A percentile compares a stretch with the other conserved stretches of the same genome.
phyloP scores from a whole-genome alignment of 2,113 vertebrate genomes.

The Garra rufa region DNA sequence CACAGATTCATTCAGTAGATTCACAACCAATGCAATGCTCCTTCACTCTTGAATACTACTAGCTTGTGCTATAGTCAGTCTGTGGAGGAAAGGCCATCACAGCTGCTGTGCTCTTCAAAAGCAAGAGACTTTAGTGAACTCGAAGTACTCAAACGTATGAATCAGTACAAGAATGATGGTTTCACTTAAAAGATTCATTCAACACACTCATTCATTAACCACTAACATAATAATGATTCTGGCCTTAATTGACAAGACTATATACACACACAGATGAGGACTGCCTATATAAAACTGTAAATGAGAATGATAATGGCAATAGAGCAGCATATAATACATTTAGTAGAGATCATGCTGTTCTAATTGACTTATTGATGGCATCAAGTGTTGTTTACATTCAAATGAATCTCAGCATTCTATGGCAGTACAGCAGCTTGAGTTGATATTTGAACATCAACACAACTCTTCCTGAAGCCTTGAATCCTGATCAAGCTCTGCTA shows the following conservation, averaged over 20 bases:
- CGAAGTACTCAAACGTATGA: no score
- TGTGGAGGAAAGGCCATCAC: background rate
- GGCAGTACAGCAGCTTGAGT: background rate
- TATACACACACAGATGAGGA: background rate
- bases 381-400: background rate
- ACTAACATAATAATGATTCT: background rate
- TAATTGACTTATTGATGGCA: background rate
- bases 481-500: background rate
- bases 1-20: background rate
- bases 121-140: no score
- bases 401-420: background rate
- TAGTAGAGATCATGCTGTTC: background rate
- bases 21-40: background rate
- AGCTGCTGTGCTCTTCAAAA: no score
- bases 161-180: background rate
- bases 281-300: background rate
- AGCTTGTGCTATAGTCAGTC: background rate
- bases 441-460: constrained; percentile 1
- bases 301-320: background rate
- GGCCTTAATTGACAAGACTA: background rate
- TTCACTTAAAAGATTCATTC: background rate
- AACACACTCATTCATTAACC: background rate
- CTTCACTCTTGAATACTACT: background rate
- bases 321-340: background rate
- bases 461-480: background rate